Conservation (phyloP, 2,888 invertebrate species). For the Globia sparganii region DNA sequence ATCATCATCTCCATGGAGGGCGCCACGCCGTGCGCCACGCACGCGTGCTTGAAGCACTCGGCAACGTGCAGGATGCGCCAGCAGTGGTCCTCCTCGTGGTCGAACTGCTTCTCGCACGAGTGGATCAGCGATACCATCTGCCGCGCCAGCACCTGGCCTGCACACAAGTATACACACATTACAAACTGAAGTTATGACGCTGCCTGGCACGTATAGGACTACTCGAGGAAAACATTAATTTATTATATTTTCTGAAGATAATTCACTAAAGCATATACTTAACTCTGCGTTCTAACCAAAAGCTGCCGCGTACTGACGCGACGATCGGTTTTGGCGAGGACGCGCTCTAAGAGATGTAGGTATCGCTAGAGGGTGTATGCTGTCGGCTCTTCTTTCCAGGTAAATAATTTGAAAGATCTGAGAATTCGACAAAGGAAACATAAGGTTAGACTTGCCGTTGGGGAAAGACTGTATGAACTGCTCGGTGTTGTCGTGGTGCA, state of each 20-base stretch:
- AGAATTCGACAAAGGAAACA: not conserved
- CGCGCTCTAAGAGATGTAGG: not conserved
- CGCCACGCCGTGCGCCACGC: conserved; percentile 76
- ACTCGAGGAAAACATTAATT: not conserved
- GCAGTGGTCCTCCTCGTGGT: conserved; percentile 80
- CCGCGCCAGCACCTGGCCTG: conserved; percentile 78
- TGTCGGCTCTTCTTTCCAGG: not conserved
- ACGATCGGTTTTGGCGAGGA: not conserved
- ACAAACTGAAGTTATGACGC: not conserved
- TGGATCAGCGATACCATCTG: conserved; percentile 81
- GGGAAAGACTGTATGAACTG: conserved; percentile 85
- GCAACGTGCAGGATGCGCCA: conserved; percentile 83
- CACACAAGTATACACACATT: not conserved
- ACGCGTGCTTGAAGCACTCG: conserved; percentile 82
- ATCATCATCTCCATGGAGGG: conserved; percentile 83
- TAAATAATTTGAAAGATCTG: not conserved
- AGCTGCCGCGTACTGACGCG: not conserved
- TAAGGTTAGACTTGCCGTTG: conserved; percentile 74
- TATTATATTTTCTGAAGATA: not conserved
- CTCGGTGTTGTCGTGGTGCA: conserved; percentile 86
- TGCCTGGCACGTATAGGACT: not conserved
- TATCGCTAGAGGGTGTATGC: not conserved
- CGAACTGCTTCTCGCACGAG: conserved; percentile 78
- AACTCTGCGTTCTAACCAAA: not conserved
- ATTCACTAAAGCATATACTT: not conserved